Evolutionary conservation across 2,797 vertebrate species (phyloP), one percentile per base, ranked within the genome.

Genomic region (Lepilemur septentrionalis): DNA sequence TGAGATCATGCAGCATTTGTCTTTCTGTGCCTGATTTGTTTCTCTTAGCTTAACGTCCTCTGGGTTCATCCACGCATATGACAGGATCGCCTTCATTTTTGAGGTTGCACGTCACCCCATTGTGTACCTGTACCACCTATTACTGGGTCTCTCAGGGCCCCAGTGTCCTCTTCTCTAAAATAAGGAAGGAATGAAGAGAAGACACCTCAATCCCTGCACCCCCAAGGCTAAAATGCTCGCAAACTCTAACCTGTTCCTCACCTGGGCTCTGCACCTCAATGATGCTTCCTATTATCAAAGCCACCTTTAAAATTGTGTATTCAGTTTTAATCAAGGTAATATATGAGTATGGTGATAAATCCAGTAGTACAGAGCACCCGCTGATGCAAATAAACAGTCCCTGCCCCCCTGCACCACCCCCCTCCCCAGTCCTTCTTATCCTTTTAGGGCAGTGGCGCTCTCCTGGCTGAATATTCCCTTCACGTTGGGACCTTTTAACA

Each of bases 191-290:
- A 70, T 20, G 50, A 35, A 6, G 4, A 61, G 52, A 15, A 20
- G 28, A 28, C 0, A 0, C 41, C n/a, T 69, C 14, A 46, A 30
- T 3, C 0, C 23, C 5, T 41, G 3, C 46, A 18, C 38, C 52
- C 28, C 10, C 13, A 11, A 69, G n/a, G 25, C 18, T 41, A 2
- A 38, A 23, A 12, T 7, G 9, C 12, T n/a, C 25, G 50, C 0
- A 23, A 46, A 43, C 46, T 41, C 38, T 2, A 20, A 35, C 15
- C 5, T 43, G 13, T 10, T 75, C 4, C 1, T 69, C 38, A 50
- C 32, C 61, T 59, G 67, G 32, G 11, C 32, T 38, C 32, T 73
- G 30, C 30, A 32, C 18, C 17, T 73, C 9, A 32, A 41, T 0
- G 7, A 13, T 32, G 4, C 13, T 59, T 69, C 32, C 32, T 70